A percentile compares a stretch with the other conserved stretches of the same genome.
phyloP scores from a whole-genome alignment of 2,113 vertebrate species.

The Rallus limicola region DNA sequence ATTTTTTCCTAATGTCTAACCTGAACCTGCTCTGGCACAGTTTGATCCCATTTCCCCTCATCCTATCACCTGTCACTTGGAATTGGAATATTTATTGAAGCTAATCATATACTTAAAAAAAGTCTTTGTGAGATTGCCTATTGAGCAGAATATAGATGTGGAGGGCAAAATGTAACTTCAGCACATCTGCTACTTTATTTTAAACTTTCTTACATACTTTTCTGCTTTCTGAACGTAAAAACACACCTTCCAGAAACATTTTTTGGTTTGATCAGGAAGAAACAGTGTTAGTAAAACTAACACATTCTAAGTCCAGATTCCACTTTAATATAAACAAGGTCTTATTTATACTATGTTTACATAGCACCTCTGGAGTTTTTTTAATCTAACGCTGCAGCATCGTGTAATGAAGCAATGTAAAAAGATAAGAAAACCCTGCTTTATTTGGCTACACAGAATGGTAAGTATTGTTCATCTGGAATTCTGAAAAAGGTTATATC shows the following conservation, averaged over 20 bases:
- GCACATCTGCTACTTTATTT: background rate
- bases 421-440: background rate
- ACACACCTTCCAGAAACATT: background rate
- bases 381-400: background rate
- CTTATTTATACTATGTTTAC: background rate
- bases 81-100: background rate
- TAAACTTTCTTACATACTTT: background rate
- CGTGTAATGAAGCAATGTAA: background rate
- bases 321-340: background rate
- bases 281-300: background rate
- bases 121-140: background rate
- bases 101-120: background rate
- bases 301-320: rapidly evolving
- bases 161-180: background rate
- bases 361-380: rapidly evolving
- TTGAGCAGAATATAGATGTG: background rate
- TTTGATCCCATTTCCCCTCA: too few species aligned
- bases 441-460: background rate
- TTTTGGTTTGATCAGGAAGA: background rate
- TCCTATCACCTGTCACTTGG: too few species aligned
- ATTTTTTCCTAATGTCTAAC: too few species aligned
- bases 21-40: too few species aligned
- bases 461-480: background rate
- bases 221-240: background rate
- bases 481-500: background rate